Percentiles rank a stretch among this genome's conserved stretches.
phyloP scores from a whole-genome alignment of 2,113 vertebrate genomes.

The Suncus etruscus region DNA sequence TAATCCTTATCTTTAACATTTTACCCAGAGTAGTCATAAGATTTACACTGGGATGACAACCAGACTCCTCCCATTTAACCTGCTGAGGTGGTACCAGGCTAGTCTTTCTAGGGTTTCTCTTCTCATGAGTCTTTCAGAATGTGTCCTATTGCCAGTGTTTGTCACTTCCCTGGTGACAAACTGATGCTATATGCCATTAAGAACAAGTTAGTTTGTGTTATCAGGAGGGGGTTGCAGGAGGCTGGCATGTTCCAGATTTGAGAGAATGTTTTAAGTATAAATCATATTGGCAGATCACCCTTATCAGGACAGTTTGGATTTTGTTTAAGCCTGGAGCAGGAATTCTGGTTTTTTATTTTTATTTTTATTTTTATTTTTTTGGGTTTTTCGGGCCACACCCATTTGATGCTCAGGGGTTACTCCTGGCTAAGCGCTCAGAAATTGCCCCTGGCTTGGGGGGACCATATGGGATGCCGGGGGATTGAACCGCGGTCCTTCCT shows the following conservation, averaged over 20 bases:
- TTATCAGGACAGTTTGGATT: neutral
- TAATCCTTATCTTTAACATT: neutral
- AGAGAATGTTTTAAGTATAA: constrained; percentile 16
- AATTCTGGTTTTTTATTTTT: too few relatives aligned
- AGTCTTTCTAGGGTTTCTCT: constrained; percentile 15
- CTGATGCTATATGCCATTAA: constrained; percentile 24
- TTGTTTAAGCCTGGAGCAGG: neutral
- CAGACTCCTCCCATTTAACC: neutral
- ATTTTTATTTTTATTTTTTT: too few relatives aligned
- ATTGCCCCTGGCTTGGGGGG: too few relatives aligned
- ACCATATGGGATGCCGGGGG: too few relatives aligned
- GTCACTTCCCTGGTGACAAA: constrained; percentile 38
- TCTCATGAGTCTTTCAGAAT: constrained; percentile 37
- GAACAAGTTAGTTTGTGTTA: neutral
- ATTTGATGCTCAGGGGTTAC: too few relatives aligned
- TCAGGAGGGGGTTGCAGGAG: constrained; percentile 9
- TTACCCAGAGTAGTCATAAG: neutral
- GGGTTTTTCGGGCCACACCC: too few relatives aligned
- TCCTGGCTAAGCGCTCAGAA: too few relatives aligned
- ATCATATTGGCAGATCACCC: neutral
- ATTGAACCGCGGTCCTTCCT: too few relatives aligned
- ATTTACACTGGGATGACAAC: constrained; percentile 33
- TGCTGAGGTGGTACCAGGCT: constrained; percentile 1
- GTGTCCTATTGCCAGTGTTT: neutral
- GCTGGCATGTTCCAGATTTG: neutral